A percentile compares a stretch with the other conserved stretches of the same genome.
Evolutionary conservation across 2,113 vertebrate genomes (phyloP).

Genomic region (Galemys pyrenaicus): DNA sequence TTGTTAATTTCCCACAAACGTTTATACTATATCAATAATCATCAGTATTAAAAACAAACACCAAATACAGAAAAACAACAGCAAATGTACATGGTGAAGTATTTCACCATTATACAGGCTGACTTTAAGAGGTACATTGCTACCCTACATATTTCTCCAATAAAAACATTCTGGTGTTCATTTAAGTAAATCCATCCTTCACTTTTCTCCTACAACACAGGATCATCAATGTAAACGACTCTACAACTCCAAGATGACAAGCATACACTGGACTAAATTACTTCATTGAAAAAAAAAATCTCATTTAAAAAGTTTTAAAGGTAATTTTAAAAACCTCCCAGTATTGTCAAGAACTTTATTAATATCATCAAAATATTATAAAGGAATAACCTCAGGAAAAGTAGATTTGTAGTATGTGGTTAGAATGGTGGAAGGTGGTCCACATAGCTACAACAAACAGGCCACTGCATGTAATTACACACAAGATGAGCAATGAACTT

Average conservation of each 20-base stretch:
- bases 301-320: neutral
- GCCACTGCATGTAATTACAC: neutral
- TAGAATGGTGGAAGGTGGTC: neutral
- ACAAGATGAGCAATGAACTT: neutral
- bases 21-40: neutral
- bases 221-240: neutral
- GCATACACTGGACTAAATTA: neutral
- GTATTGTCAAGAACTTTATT: neutral
- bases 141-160: neutral
- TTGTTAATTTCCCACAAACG: neutral
- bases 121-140: neutral
- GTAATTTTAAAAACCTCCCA: neutral
- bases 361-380: neutral
- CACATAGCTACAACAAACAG: neutral
- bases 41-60: neutral
- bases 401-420: neutral
- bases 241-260: neutral
- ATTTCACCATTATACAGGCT: neutral
- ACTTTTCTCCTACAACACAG: neutral
- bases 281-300: neutral
- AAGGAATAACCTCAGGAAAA: neutral
- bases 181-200: neutral
- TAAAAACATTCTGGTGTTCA: neutral
- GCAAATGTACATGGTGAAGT: neutral
- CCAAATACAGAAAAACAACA: neutral